A percentile compares a stretch with the other conserved stretches of the same genome.
Conservation (phyloP, 2,113 vertebrate species). For the Gnathonemus echidnorhynchus region DNA sequence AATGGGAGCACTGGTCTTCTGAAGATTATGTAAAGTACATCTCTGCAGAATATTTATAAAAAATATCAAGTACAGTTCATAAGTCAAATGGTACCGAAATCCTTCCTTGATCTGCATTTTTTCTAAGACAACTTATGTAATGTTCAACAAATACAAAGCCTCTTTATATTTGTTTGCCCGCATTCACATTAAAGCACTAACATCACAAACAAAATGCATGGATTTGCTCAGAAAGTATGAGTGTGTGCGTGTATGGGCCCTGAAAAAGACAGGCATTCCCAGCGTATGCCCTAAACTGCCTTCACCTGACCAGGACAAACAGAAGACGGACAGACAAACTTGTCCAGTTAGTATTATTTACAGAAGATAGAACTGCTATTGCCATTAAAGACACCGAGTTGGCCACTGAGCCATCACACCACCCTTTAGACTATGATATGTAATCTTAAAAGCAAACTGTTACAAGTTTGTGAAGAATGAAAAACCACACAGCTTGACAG, state of each 20-base stretch:
- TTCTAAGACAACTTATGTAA: not conserved
- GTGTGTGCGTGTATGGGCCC: not conserved
- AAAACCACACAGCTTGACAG: not conserved
- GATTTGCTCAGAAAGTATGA: not conserved
- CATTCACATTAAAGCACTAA: not conserved
- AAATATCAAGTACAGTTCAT: not conserved
- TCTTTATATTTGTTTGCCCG: not conserved
- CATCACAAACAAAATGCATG: not conserved
- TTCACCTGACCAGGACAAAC: not conserved
- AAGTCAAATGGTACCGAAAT: not conserved
- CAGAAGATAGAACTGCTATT: not conserved
- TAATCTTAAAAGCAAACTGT: not conserved
- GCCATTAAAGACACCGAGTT: not conserved
- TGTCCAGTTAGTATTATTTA: not conserved
- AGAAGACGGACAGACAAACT: not conserved
- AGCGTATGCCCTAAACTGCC: not conserved
- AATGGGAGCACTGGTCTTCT: not conserved
- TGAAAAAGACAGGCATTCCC: not conserved
- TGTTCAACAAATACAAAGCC: not conserved
- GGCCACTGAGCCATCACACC: not conserved
- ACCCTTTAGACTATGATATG: not conserved
- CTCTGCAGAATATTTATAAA: not conserved
- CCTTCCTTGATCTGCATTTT: not conserved
- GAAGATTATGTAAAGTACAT: not conserved
- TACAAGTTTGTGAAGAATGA: not conserved